These are phyloP conservation scores for Uloborus plumipes DNA, from an alignment of 2,888 invertebrate species.

Conservation along the genomic window DNA sequence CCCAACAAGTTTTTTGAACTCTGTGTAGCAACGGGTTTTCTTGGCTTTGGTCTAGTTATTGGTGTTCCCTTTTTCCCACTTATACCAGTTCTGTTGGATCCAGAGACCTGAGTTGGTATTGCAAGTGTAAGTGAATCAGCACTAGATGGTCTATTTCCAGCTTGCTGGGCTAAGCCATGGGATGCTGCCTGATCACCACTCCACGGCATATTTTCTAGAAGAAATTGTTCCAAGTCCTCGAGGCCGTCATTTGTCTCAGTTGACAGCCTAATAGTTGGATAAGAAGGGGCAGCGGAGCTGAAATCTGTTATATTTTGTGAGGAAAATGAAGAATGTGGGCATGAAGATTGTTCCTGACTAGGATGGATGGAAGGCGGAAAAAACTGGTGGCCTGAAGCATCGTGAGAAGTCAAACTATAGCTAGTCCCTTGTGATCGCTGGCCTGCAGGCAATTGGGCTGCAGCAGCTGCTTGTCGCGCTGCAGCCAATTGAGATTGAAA, in stretches of 20 bases:
- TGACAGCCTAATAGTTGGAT: conserved; percentile 47
- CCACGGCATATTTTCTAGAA: conserved; percentile 60
- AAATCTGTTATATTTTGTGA: conserved; percentile 43
- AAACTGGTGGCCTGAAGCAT: conserved; percentile 39
- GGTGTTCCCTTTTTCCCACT: conserved; percentile 32
- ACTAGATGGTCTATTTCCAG: conserved; percentile 59
- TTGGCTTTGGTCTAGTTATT: conserved; percentile 41
- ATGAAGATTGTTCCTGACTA: conserved; percentile 40
- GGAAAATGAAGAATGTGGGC: conserved; percentile 42
- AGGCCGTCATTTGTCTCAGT: conserved; percentile 55
- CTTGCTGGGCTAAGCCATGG: conserved; percentile 48
- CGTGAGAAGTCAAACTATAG: conserved; percentile 35
- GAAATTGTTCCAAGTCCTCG: conserved; percentile 61
- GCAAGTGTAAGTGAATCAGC: conserved; percentile 55
- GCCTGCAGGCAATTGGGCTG: conserved; percentile 19
- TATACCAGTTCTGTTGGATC: conserved; percentile 17
- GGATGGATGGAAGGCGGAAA: conserved; percentile 39
- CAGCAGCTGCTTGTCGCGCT: conserved; percentile 48
- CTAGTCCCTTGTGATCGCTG: conserved; percentile 26
- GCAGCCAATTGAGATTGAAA: conserved; percentile 53
- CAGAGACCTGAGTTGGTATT: conserved; percentile 34
- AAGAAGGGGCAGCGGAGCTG: conserved; percentile 26
- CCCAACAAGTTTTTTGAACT: conserved; percentile 63
- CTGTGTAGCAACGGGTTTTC: conserved; percentile 35
- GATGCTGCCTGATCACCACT: conserved; percentile 45